A percentile compares a stretch with the other conserved stretches of the same genome.
phyloP scores from a whole-genome alignment of 2,797 vertebrate genomes.

The Silurus aristotelis region DNA sequence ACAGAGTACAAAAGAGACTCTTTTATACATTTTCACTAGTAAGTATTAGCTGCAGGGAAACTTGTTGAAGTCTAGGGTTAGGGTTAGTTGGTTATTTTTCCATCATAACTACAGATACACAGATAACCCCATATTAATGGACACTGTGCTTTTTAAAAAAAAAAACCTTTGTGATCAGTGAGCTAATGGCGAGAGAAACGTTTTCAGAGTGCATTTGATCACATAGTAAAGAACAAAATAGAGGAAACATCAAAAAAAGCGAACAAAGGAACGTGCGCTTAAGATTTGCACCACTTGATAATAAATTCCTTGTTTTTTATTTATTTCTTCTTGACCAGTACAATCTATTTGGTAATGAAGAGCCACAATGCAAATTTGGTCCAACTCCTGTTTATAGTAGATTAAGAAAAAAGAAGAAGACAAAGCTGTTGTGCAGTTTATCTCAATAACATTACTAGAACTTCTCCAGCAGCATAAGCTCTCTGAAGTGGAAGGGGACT shows the following conservation, averaged over 20 bases:
- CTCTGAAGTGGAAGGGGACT: slow-evolving; percentile 18
- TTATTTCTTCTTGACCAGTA: not conserved
- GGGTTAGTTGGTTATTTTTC: slow-evolving; percentile 48
- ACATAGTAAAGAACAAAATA: not conserved
- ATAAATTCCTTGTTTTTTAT: not conserved
- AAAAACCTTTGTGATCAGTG: not conserved
- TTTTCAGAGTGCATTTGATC: slow-evolving; percentile 20
- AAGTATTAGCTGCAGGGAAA: slow-evolving; percentile 37
- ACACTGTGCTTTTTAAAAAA: not conserved
- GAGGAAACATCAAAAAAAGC: not conserved
- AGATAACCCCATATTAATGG: slow-evolving; percentile 46
- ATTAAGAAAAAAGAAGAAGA: not conserved
- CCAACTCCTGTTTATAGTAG: not conserved
- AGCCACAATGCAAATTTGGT: not conserved
- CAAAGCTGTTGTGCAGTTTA: slow-evolving; percentile 14
- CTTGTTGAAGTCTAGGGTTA: slow-evolving; percentile 31
- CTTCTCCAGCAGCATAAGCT: slow-evolving; percentile 31
- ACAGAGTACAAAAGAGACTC: slow-evolving; percentile 9
- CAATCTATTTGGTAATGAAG: not conserved
- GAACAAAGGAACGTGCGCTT: not conserved
- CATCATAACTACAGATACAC: slow-evolving; percentile 57
- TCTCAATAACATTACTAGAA: slow-evolving; percentile 38
- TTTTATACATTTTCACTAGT: slow-evolving; percentile 15
- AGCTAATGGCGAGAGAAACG: slow-evolving; percentile 4
- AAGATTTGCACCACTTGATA: slow-evolving; percentile 8